phyloP scores from a whole-genome alignment of 2,113 vertebrate genomes.

The Megalops atlanticus region DNA sequence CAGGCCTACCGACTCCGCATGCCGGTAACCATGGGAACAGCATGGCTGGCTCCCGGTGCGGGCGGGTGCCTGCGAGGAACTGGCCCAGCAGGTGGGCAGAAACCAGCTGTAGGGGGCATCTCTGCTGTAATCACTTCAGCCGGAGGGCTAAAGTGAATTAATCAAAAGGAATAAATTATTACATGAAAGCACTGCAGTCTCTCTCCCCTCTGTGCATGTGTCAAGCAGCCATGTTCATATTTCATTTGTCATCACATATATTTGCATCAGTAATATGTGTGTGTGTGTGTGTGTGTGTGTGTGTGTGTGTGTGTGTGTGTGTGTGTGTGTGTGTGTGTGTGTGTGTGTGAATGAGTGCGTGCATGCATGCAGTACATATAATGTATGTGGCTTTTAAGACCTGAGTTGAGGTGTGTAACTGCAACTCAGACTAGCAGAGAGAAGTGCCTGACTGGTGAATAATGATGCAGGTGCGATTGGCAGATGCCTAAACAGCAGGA shows the following conservation, averaged over 20 bases:
- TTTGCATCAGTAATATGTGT: not conserved
- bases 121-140: slow-evolving; percentile 55
- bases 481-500: not conserved
- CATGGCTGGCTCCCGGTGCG: slow-evolving; percentile 43
- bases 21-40: slow-evolving; percentile 54
- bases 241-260: not conserved
- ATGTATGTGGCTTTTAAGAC: not conserved
- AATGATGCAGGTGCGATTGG: not conserved
- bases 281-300: not conserved
- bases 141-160: slow-evolving; percentile 64
- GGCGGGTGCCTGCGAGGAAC: slow-evolving; percentile 16
- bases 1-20: not conserved
- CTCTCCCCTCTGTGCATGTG: slow-evolving; percentile 19
- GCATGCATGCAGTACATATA: not conserved
- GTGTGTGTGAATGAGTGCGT: not conserved
- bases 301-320: not conserved
- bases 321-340: not conserved
- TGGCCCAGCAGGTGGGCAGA: slow-evolving; percentile 62
- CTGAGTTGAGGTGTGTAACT: not conserved
- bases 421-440: too few relatives aligned
- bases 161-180: slow-evolving; percentile 68
- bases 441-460: not conserved
- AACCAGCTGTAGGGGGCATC: slow-evolving; percentile 41
- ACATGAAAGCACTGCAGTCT: slow-evolving; percentile 61
- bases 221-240: slow-evolving; percentile 5